Conservation (phyloP, 2,888 invertebrate genomes). For the Hyles lineata region DNA sequence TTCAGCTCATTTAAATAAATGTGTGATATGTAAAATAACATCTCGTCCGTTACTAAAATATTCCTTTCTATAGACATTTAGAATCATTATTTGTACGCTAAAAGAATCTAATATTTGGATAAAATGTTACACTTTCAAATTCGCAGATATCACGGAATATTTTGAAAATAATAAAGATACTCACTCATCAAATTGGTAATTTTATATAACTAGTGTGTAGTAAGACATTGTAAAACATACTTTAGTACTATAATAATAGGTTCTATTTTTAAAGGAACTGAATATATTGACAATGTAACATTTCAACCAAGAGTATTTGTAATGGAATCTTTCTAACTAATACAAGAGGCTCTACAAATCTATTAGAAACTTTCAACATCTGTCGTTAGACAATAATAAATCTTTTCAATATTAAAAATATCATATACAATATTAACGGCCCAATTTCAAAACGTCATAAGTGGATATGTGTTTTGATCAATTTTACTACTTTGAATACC, state of each 20-base stretch:
- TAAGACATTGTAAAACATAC: background rate
- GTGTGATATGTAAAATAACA: constrained; percentile 19
- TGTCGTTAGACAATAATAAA: background rate
- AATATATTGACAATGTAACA: background rate
- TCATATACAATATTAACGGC: background rate
- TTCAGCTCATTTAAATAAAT: background rate
- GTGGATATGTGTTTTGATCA: background rate
- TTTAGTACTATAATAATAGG: background rate
- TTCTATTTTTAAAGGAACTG: background rate
- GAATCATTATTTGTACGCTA: constrained; percentile 12
- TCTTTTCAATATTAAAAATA: constrained; percentile 13
- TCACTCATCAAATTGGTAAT: background rate
- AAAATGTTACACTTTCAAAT: constrained; percentile 11
- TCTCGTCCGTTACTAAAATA: background rate
- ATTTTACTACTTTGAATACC: background rate
- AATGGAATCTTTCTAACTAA: background rate
- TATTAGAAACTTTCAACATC: constrained; percentile 15
- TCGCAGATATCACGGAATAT: background rate
- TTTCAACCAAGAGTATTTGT: background rate
- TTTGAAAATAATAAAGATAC: background rate
- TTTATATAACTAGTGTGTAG: background rate
- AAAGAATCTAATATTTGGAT: background rate
- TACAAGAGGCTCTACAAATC: background rate
- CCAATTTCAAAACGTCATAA: constrained; percentile 13
- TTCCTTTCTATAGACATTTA: background rate